Base-by-base conservation (phyloP, 2,797 vertebrate species). In the Artibeus lituratus region DNA sequence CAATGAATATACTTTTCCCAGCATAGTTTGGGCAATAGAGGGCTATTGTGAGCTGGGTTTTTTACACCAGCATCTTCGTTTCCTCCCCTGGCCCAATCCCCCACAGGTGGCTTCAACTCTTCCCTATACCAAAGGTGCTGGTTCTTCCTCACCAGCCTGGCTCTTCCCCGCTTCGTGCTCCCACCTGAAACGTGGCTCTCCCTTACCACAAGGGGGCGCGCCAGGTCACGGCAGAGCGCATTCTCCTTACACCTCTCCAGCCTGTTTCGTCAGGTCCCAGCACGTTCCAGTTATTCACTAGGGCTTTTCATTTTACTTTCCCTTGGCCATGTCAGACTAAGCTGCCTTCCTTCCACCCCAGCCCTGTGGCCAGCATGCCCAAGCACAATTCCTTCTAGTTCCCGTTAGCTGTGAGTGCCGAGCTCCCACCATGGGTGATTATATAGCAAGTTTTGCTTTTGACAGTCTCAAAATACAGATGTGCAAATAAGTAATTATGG, bases 151-250 rank as follows among this genome's bases (percentile, higher is more conserved):
- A 42, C 57, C 32, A 19, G 70, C 24, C 1, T 11, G 12, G 8
- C 3, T 47, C 42, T 29, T 42, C 10, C 47, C 47, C 51, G 3
- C 39, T 39, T 16, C 0, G 5, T 0, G 26, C 24, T 24, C 39
- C 74, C 39, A 14, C n/a, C 26, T 15, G 47, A 70, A 57, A 44
- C 35, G 4, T 2, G 3, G 44, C 70, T 57, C 57, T 59, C 57
- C 53, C 76, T 91, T 55, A 32, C 95, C 95, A 87, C 84, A 59
- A 96, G 94, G 87, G 87, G 96, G 96, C 65, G 10, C 15, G 26
- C 14, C 24, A 12, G 70, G 57, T 14, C 44, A 21, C 0, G 1
- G 70, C 5, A 32, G 72, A 16, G 24, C 12, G 15, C 35, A 6
- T 3, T 59, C 42, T 29, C 59, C 47, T 16, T 35, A 24, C 19